A percentile compares a stretch with the other conserved stretches of the same genome.
Conservation (phyloP, 2,888 invertebrate species). For the Sinopyrophorus schimmeli region DNA sequence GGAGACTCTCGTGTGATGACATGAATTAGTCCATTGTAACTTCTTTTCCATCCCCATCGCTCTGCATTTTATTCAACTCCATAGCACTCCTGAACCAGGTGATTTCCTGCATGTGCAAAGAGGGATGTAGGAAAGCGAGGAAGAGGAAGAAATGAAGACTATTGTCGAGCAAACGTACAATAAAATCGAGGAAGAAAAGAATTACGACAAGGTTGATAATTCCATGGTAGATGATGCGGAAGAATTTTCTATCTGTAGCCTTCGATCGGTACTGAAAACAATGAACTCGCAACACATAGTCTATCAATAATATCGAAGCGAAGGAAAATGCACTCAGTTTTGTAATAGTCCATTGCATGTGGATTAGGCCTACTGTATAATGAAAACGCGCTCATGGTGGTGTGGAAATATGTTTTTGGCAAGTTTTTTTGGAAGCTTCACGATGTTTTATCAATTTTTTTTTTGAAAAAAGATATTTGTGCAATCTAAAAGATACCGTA, state of each 20-base stretch:
- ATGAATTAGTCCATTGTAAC: conserved; percentile 30
- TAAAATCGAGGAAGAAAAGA: conserved; percentile 6
- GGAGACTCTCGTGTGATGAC: conserved; percentile 19
- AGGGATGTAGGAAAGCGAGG: too few species aligned
- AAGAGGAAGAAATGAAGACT: too few species aligned
- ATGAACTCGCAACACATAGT: too few species aligned
- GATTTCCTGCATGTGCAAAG: too few species aligned
- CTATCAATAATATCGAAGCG: conserved; percentile 3
- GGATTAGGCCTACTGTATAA: conserved; percentile 1
- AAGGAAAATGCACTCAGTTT: conserved; percentile 9
- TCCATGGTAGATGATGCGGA: conserved; percentile 3
- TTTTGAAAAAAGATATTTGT: too few species aligned
- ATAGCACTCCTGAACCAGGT: too few species aligned
- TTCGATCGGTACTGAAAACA: background rate
- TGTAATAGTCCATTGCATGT: conserved; percentile 7
- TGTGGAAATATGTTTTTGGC: too few species aligned
- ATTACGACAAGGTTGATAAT: conserved; percentile 6
- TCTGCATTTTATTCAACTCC: conserved; percentile 26
- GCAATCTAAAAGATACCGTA: too few species aligned
- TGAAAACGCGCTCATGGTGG: conserved; percentile 3
- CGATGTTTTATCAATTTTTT: too few species aligned
- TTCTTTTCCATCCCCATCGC: conserved; percentile 32
- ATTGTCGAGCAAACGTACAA: too few species aligned
- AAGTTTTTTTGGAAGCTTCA: too few species aligned
- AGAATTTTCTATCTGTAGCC: conserved; percentile 1